Percentiles rank a stretch among this genome's conserved stretches.
phyloP scores from a whole-genome alignment of 2,797 vertebrate species.

The Cyclopterus lumpus region DNA sequence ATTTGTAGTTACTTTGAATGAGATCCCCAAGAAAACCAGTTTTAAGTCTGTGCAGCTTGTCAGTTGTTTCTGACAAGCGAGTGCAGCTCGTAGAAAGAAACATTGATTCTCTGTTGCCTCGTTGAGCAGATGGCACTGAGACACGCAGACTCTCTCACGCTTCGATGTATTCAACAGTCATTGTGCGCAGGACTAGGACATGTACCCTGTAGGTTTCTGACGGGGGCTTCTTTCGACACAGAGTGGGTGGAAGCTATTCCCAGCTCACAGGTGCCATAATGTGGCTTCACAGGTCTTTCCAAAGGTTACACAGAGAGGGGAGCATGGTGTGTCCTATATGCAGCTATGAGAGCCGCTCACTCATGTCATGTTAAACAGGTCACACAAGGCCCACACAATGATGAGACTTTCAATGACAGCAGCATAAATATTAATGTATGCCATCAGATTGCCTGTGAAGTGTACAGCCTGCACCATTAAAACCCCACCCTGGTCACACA shows the following conservation, averaged over 20 bases:
- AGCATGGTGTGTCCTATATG: constrained; percentile 65
- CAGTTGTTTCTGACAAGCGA: constrained; percentile 65
- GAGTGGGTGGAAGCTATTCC: constrained; percentile 54
- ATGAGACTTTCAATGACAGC: constrained; percentile 12
- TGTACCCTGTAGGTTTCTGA: constrained; percentile 29
- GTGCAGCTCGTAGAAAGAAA: constrained; percentile 27
- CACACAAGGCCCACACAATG: not conserved
- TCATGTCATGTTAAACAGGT: constrained; percentile 57
- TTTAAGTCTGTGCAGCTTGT: constrained; percentile 24
- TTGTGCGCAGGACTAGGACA: constrained; percentile 60
- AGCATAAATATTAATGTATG: constrained; percentile 15
- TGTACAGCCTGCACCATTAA: not conserved
- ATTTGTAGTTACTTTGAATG: constrained; percentile 12
- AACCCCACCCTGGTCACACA: not conserved
- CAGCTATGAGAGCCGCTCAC: constrained; percentile 42
- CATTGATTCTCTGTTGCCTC: constrained; percentile 26
- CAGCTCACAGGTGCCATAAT: constrained; percentile 69
- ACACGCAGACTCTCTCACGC: constrained; percentile 24
- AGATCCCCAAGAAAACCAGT: constrained; percentile 12
- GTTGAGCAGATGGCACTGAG: constrained; percentile 64
- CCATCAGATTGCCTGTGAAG: not conserved
- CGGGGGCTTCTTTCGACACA: constrained; percentile 31
- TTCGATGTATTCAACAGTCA: constrained; percentile 57
- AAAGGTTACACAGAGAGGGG: constrained; percentile 48
- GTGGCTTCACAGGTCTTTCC: constrained; percentile 72